Percentiles rank a stretch among this genome's conserved stretches.
These are phyloP conservation scores for Anthopleura sola DNA, from an alignment of 64 coral and sea anemone genomes.

Conservation along the genomic window DNA sequence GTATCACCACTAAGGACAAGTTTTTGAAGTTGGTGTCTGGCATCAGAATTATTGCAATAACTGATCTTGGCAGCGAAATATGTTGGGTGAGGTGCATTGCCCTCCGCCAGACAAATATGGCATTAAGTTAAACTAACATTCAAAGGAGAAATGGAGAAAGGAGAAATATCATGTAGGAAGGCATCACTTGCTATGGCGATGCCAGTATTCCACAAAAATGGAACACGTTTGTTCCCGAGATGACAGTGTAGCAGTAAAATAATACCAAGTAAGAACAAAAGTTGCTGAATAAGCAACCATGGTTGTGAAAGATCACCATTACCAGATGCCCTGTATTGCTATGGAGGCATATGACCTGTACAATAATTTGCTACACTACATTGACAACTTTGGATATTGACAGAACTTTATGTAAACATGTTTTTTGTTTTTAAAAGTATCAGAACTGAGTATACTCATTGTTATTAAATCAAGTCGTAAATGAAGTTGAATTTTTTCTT, in stretches of 20 bases:
- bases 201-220: too few relatives aligned
- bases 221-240: too few relatives aligned
- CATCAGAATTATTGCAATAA: constrained; percentile 21
- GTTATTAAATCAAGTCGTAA: not conserved
- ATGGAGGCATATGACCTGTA: not conserved
- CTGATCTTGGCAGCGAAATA: constrained; percentile 2
- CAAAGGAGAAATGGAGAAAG: too few relatives aligned
- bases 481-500: not conserved
- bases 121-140: too few relatives aligned
- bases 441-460: not conserved
- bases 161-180: too few relatives aligned
- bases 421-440: not conserved
- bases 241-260: too few relatives aligned
- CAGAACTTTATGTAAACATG: constrained; percentile 7
- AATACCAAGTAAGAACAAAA: too few relatives aligned
- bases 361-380: not conserved
- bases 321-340: constrained; percentile 12
- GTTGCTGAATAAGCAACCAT: constrained; percentile 33
- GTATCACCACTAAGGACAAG: constrained; percentile 27
- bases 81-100: not conserved
- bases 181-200: too few relatives aligned
- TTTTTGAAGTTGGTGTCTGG: constrained; percentile 16
- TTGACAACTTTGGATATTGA: not conserved
- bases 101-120: too few relatives aligned
- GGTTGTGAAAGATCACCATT: constrained; percentile 43